Base-by-base conservation (phyloP, 2,888 invertebrate genomes). In the Hedya salicella region DNA sequence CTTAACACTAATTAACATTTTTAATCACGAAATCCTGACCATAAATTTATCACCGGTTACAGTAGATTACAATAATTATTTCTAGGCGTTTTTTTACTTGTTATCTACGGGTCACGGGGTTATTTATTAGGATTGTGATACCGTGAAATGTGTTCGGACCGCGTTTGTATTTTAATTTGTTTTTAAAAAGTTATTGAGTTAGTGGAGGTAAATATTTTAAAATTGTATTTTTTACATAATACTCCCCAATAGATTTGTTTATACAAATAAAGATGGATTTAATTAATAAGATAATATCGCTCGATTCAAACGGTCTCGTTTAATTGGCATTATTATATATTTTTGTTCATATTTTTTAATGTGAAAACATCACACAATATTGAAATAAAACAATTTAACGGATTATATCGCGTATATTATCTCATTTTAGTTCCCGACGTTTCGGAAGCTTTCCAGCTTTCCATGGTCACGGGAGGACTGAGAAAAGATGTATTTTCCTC, bases 1-100 rank as follows among this genome's bases (percentile, higher is more conserved):
- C n/a, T 54, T 40, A 54, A 54, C 42, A 42, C 79, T 25, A 25
- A 83, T 84, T 78, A 78, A 78, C 78, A 75, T 75, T 74, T 74
- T 69, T 75, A 79, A 78, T 80, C 75, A 74, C 73, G 70, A 75
- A 79, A 78, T 80, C 75, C 73, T 73, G 70, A 68, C 71, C 73
- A 71, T 74, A 76, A 72, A 82, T 83, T 79, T 77, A 79, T 46
- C 59, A 60, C 65, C 30, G 59, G 52, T 54, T 54, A 57, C 73
- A 61, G 67, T 73, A 67, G 76, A 81, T 79, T 81, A 57, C 44
- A 57, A 57, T 48, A 75, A 81, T 81, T 76, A 71, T 74, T 73
- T 65, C 65, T 52, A 65, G 46, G 40, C 56, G 59, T 65, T 65
- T 65, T 25, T 65, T 65, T 57, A 21, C 30, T 25, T 64, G 42